phyloP scores from a whole-genome alignment of 2,113 vertebrate species.

The Falcunculus frontatus region DNA sequence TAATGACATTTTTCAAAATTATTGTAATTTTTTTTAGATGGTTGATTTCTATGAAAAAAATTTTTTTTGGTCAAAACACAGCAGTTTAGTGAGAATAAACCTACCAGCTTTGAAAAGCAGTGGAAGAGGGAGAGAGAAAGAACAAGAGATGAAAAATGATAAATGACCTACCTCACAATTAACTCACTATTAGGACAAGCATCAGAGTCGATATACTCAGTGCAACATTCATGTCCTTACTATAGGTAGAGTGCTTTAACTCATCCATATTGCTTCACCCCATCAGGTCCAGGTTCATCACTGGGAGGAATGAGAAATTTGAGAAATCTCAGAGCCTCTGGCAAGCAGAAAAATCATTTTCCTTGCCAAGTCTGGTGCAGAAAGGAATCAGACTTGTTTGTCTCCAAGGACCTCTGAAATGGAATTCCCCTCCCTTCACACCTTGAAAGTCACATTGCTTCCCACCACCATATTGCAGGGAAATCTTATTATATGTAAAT shows the following conservation, averaged over 20 bases:
- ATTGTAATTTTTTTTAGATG: not conserved
- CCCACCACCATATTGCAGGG: not conserved
- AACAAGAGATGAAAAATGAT: not conserved
- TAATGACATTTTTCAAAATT: not conserved
- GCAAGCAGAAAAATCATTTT: not conserved
- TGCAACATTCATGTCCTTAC: not conserved
- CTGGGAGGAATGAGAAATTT: not conserved
- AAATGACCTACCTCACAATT: not conserved
- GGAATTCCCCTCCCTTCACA: not conserved
- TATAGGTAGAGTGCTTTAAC: not conserved
- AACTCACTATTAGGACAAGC: not conserved
- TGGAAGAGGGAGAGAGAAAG: not conserved
- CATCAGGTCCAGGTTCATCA: not conserved
- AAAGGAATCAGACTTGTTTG: not conserved
- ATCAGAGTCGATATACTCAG: not conserved
- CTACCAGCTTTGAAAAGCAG: not conserved
- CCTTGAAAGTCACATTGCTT: not conserved
- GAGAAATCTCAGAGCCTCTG: not conserved
- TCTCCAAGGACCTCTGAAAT: not conserved
- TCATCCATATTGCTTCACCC: not conserved
- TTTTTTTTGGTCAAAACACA: not conserved
- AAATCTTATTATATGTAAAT: constrained; percentile 36
- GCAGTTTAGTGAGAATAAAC: not conserved
- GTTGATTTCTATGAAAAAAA: not conserved
- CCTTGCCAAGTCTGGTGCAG: not conserved